phyloP scores from a whole-genome alignment of 2,113 vertebrate genomes.

The Malurus elegans region DNA sequence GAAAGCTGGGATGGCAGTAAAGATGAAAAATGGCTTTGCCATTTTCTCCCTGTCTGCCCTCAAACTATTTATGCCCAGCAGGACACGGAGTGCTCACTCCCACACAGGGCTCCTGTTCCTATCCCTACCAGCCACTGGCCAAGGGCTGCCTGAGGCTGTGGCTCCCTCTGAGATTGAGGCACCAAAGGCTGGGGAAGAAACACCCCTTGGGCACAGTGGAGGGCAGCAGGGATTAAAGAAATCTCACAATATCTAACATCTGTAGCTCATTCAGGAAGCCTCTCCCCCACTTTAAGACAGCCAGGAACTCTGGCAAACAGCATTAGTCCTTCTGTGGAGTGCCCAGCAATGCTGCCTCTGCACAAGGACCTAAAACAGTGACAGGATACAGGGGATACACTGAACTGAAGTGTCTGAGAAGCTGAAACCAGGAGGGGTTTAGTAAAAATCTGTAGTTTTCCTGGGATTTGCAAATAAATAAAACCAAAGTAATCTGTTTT shows the following conservation, averaged over 20 bases:
- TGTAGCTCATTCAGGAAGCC: not conserved
- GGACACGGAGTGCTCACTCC: not conserved
- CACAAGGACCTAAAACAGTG: fast-evolving
- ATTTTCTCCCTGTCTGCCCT: not conserved
- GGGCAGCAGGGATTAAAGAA: not conserved
- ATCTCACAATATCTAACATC: fast-evolving
- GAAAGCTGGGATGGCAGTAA: not conserved
- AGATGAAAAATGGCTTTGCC: not conserved
- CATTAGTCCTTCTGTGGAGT: not conserved
- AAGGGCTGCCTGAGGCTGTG: not conserved
- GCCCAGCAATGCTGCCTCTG: not conserved
- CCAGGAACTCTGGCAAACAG: not conserved
- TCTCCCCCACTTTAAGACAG: not conserved
- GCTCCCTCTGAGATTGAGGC: fast-evolving
- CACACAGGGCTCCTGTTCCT: not conserved
- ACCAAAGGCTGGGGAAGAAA: not conserved
- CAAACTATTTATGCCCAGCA: not conserved
- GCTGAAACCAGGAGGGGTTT: not conserved
- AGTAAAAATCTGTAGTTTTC: not conserved
- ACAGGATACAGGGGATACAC: not conserved
- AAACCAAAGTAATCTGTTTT: not conserved
- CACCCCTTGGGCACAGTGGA: not conserved
- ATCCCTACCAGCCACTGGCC: not conserved
- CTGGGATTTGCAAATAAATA: not conserved
- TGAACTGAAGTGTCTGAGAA: not conserved